Base-by-base conservation (phyloP, 2,888 invertebrate genomes). In the Toxonevra muliebris region DNA sequence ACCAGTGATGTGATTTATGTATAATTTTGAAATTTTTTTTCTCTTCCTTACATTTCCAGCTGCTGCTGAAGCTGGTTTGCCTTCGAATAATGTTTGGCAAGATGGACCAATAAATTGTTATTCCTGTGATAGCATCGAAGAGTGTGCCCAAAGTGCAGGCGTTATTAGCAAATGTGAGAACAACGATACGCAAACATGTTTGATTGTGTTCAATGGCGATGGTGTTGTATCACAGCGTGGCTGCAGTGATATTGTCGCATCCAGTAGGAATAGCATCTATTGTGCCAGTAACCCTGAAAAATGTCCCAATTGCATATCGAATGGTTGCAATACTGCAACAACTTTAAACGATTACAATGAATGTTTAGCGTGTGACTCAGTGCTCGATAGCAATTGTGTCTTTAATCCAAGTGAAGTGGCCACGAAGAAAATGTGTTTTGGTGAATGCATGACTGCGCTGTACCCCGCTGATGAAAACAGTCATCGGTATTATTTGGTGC, bases 51-150 rank as follows among this genome's bases (percentile, higher is more conserved):
- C 30, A 30, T 30, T 63, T 67, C 1, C 45, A 71, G 71, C 60
- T 52, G 55, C 61, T 2, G 68, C 73, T 12, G 55, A 54, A 11
- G 30, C 30, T 30, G 40, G 55, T 19, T 20, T 12, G 13, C 62
- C 50, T 53, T 69, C 71, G 48, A 61, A 69, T 63, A 30, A 30
- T 30, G 62, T 69, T 55, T 73, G 70, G 71, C 79, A 79, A 60
- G 65, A 74, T n/a, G 76, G 77, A 5, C 76, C 80, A 30, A 74
- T 82, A 4, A 79, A 77, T 15, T 82, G 82, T 66, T 76, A 77
- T 40, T 67, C 41, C 20, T 82, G 82, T 65, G 66, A 71, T 41
- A 74, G 68, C 15, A 68, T 53, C 1, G 75, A 66, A 19, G 74
- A 75, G 1, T 82, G 82, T 54, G 55, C 73, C 0, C 57, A 43